Percentiles rank a stretch among this genome's conserved stretches.
These are phyloP conservation scores for Sebastes minor DNA, from an alignment of 2,797 vertebrate genomes.

Conservation along the genomic window DNA sequence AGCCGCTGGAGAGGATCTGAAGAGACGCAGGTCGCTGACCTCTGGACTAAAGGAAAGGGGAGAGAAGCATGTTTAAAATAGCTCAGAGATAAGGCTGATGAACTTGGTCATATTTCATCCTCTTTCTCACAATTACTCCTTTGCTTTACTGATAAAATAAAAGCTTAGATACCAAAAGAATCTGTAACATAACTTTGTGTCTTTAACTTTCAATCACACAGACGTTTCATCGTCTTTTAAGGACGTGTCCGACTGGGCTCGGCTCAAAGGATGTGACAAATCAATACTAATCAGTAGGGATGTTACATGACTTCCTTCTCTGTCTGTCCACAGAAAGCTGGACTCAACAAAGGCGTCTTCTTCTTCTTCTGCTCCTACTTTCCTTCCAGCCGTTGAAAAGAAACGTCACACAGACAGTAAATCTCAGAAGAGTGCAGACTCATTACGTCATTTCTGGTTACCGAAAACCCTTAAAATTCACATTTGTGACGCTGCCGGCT, in stretches of 20 bases:
- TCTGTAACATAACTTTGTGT: not conserved
- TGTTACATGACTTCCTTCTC: not conserved
- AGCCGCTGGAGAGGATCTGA: no score
- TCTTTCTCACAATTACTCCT: not conserved
- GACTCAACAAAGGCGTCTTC: not conserved
- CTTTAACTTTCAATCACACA: not conserved
- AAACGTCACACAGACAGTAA: not conserved
- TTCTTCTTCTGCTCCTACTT: not conserved
- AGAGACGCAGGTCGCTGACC: no score
- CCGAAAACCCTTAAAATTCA: not conserved
- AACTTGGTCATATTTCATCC: not conserved
- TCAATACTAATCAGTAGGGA: not conserved
- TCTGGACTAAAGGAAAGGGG: no score
- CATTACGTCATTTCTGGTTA: not conserved
- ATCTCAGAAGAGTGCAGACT: not conserved
- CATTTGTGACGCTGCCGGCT: not conserved
- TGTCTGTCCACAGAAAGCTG: not conserved
- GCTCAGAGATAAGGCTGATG: no score
- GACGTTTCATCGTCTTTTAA: not conserved
- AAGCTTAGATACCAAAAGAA: not conserved
- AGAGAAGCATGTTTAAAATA: no score
- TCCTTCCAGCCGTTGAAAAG: not conserved
- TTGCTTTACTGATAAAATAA: not conserved
- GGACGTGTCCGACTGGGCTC: not conserved
- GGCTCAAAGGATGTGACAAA: not conserved